These are phyloP conservation scores for Ploceus nigricollis DNA, from an alignment of 2,113 vertebrate species.

Conservation along the genomic window DNA sequence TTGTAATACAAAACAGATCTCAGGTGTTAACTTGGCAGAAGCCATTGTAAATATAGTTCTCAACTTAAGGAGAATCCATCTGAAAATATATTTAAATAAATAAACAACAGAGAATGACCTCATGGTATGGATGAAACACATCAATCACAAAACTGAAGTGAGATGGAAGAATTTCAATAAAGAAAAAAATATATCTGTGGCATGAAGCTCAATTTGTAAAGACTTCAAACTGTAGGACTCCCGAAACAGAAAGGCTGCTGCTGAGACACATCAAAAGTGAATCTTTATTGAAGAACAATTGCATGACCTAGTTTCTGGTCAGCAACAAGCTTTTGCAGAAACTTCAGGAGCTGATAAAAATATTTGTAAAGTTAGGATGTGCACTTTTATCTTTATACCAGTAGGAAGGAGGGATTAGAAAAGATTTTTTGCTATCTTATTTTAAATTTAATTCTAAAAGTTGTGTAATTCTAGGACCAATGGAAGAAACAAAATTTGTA, in stretches of 20 bases:
- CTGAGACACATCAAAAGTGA: slow-evolving; percentile 66
- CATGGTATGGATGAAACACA: background rate
- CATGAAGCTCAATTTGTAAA: slow-evolving; percentile 47
- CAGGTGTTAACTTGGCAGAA: background rate
- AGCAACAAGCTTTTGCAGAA: slow-evolving; percentile 58
- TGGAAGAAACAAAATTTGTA: background rate
- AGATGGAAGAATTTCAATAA: slow-evolving; percentile 37
- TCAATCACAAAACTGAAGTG: slow-evolving; percentile 20
- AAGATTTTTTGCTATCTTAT: slow-evolving; percentile 5
- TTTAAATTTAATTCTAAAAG: slow-evolving; percentile 21
- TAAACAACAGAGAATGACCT: background rate
- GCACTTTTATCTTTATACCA: slow-evolving; percentile 43
- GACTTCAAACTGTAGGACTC: slow-evolving; percentile 30
- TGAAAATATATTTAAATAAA: slow-evolving; percentile 32
- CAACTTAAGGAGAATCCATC: background rate
- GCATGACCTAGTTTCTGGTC: slow-evolving; percentile 70
- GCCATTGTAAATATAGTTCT: background rate
- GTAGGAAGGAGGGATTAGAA: background rate
- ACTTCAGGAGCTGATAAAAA: slow-evolving; percentile 66
- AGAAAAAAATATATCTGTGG: slow-evolving; percentile 29
- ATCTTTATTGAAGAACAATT: slow-evolving; percentile 69
- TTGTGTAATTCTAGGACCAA: background rate
- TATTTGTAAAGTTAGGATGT: slow-evolving; percentile 18
- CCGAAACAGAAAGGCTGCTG: slow-evolving; percentile 48
- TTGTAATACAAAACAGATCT: background rate